These are phyloP conservation scores for Cotesia chilonis DNA, from an alignment of 1,140 invertebrate species.

Conservation along the genomic window DNA sequence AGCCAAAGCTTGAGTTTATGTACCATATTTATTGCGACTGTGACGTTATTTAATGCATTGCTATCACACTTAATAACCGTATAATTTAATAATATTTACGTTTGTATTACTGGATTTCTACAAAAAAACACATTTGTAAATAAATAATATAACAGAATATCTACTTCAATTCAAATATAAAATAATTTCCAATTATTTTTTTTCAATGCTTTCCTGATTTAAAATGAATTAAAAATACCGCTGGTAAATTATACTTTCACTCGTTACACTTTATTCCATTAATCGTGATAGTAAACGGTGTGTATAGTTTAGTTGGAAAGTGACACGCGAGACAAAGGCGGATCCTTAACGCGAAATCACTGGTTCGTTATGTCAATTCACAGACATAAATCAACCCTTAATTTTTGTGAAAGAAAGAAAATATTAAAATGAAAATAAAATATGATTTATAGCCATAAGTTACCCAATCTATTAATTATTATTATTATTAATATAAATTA, in stretches of 20 bases:
- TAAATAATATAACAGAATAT: background rate
- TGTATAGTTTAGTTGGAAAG: slow-evolving; percentile 6
- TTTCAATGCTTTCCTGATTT: slow-evolving; percentile 4
- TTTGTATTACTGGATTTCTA: slow-evolving; percentile 58
- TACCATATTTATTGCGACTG: slow-evolving; percentile 56
- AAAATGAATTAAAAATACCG: slow-evolving; percentile 4
- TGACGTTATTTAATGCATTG: slow-evolving; percentile 52
- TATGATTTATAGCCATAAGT: no score
- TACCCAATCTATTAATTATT: no score
- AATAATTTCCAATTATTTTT: background rate
- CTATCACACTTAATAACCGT: slow-evolving; percentile 59
- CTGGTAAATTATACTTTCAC: slow-evolving; percentile 11
- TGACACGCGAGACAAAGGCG: slow-evolving; percentile 40
- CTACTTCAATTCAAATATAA: background rate
- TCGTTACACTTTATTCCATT: slow-evolving; percentile 26
- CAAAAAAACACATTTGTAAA: background rate
- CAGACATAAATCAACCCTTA: background rate
- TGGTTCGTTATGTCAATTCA: background rate
- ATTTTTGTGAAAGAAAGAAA: no score
- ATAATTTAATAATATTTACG: slow-evolving; percentile 60
- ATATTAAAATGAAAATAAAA: no score
- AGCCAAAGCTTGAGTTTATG: slow-evolving; percentile 45
- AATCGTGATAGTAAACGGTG: slow-evolving; percentile 38
- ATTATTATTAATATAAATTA: no score
- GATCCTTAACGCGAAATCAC: background rate